These are phyloP conservation scores for Aelia acuminata DNA, from an alignment of 2,888 invertebrate species.

Conservation along the genomic window DNA sequence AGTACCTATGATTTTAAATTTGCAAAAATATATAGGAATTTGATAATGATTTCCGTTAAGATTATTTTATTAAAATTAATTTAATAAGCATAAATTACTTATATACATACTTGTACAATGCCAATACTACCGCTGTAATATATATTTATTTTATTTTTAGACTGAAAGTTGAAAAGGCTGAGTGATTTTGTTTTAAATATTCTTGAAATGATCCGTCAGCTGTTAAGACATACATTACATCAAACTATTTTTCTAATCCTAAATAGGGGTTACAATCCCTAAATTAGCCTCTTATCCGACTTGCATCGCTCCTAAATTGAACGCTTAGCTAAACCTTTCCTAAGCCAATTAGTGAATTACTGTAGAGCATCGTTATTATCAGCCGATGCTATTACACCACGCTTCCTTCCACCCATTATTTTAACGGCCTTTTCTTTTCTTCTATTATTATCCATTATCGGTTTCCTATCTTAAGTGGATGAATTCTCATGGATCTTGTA, in stretches of 20 bases:
- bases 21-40: too few relatives aligned
- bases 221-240: too few relatives aligned
- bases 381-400: background rate
- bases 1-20: too few relatives aligned
- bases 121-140: too few relatives aligned
- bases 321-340: slow-evolving; percentile 29
- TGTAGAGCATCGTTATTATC: slow-evolving; percentile 3
- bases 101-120: too few relatives aligned
- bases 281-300: slow-evolving; percentile 8
- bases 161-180: too few relatives aligned
- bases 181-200: too few relatives aligned
- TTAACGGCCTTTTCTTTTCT: background rate
- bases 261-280: background rate
- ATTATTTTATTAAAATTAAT: too few relatives aligned
- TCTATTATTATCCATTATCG: background rate
- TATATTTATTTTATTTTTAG: too few relatives aligned
- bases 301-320: slow-evolving; percentile 19
- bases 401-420: background rate
- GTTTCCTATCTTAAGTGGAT: background rate
- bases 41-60: too few relatives aligned
- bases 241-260: background rate
- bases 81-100: too few relatives aligned
- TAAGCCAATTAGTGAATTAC: slow-evolving; percentile 21
- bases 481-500: background rate
- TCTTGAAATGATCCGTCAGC: too few relatives aligned